These are phyloP conservation scores for Psilanteris sp. DNA, from an alignment of 1,140 invertebrate genomes.

Conservation along the genomic window DNA sequence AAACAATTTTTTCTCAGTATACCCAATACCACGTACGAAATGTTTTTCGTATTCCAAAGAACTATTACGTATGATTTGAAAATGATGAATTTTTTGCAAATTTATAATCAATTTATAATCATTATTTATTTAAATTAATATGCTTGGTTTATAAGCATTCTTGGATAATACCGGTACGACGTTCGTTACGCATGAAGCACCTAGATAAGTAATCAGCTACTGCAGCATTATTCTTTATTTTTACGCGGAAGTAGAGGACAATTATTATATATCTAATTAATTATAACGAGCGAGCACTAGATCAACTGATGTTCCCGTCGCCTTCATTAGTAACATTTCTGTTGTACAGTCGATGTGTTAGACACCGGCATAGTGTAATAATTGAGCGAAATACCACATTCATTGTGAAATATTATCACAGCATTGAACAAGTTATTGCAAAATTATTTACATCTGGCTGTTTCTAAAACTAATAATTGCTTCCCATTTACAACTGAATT, in stretches of 20 bases:
- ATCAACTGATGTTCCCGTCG: constrained; percentile 50
- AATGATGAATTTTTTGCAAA: too few relatives aligned
- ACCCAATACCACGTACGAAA: too few relatives aligned
- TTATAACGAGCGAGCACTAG: constrained; percentile 66
- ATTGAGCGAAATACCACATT: constrained; percentile 16
- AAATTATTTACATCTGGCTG: too few relatives aligned
- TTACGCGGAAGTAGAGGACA: constrained; percentile 64
- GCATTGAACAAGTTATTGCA: neutral
- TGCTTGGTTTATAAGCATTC: constrained; percentile 30
- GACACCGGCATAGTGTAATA: constrained; percentile 39
- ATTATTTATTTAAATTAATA: constrained; percentile 39
- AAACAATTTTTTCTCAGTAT: too few relatives aligned
- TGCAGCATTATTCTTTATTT: constrained; percentile 48
- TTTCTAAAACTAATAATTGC: too few relatives aligned
- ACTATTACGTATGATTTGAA: too few relatives aligned
- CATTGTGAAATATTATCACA: neutral
- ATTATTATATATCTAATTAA: constrained; percentile 71
- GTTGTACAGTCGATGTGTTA: constrained; percentile 63
- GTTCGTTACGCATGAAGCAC: constrained; percentile 63
- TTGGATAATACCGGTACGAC: constrained; percentile 48
- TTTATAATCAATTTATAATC: too few relatives aligned
- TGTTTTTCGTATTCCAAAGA: too few relatives aligned
- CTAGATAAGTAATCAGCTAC: constrained; percentile 51
- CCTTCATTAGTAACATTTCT: constrained; percentile 64
- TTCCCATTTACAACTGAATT: too few relatives aligned